phyloP scores from a whole-genome alignment of 2,797 vertebrate genomes.

The Philypnodon macrostomus region DNA sequence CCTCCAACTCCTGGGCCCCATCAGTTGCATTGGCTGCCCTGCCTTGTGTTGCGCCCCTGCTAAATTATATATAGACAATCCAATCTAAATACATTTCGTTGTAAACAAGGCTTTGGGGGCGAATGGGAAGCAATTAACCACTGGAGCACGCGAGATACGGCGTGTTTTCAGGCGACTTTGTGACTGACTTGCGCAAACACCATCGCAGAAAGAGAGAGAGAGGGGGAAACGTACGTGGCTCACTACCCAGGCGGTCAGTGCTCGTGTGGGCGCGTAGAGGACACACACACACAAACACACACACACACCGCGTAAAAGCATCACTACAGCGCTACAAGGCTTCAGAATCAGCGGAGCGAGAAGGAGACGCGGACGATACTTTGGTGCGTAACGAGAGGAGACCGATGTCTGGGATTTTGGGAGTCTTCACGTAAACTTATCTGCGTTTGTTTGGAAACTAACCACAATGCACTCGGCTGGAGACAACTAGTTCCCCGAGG shows the following conservation, averaged over 20 bases:
- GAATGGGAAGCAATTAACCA: slow-evolving; percentile 39
- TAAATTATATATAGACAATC: slow-evolving; percentile 26
- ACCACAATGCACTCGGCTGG: slow-evolving; percentile 39
- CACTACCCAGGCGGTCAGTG: neutral
- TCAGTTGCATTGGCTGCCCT: neutral
- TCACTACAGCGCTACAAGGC: slow-evolving; percentile 25
- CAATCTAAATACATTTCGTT: slow-evolving; percentile 35
- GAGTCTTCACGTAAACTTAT: slow-evolving; percentile 13
- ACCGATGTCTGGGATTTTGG: neutral
- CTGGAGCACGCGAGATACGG: slow-evolving; percentile 53
- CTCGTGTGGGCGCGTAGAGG: slow-evolving; percentile 1
- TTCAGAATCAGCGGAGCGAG: slow-evolving; percentile 24
- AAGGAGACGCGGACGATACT: slow-evolving; percentile 33
- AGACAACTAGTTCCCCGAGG: slow-evolving; percentile 45
- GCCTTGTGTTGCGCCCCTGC: neutral
- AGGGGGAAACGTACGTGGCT: slow-evolving; percentile 3
- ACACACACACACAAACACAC: slow-evolving; percentile 25
- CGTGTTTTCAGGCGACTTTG: slow-evolving; percentile 33
- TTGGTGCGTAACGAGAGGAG: neutral
- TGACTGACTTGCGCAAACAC: slow-evolving; percentile 26
- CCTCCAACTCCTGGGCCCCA: too few species aligned
- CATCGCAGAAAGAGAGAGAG: slow-evolving; percentile 8
- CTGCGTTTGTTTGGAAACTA: slow-evolving; percentile 59
- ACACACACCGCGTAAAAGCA: slow-evolving; percentile 24
- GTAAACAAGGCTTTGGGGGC: slow-evolving; percentile 39